Percentiles rank a stretch among this genome's conserved stretches.
Evolutionary conservation across 2,113 vertebrate genomes (phyloP).

Genomic region (Tenebrosternarchus preto): DNA sequence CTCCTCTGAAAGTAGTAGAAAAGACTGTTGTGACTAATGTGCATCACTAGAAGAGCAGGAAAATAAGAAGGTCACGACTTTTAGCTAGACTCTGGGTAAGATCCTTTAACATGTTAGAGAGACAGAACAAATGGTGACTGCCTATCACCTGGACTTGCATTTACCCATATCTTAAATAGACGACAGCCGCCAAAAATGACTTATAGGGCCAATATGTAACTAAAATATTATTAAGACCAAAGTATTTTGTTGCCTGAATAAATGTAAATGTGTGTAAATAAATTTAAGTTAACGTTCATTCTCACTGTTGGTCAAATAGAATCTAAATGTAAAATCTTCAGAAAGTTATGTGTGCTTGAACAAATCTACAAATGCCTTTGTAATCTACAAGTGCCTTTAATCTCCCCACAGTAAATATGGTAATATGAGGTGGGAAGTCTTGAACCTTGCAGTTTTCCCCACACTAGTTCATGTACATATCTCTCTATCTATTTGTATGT

Average conservation of each 20-base stretch:
- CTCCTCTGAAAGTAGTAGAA: background rate
- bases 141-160: slow-evolving; percentile 22
- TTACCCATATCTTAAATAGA: slow-evolving; percentile 44
- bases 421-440: background rate
- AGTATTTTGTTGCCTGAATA: slow-evolving; percentile 54
- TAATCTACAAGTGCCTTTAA: slow-evolving; percentile 57
- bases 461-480: slow-evolving; percentile 69
- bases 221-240: slow-evolving; percentile 44
- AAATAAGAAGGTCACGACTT: background rate
- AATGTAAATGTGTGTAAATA: slow-evolving; percentile 79
- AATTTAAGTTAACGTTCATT: slow-evolving; percentile 69
- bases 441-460: slow-evolving; percentile 28
- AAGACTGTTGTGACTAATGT: background rate
- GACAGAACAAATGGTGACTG: slow-evolving; percentile 14
- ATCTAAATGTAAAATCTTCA: slow-evolving; percentile 50
- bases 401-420: slow-evolving; percentile 8
- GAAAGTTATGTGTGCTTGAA: slow-evolving; percentile 48
- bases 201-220: slow-evolving; percentile 45
- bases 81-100: background rate
- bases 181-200: slow-evolving; percentile 4
- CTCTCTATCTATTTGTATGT: slow-evolving; percentile 70
- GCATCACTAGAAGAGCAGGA: background rate
- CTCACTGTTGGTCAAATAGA: slow-evolving; percentile 54
- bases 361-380: slow-evolving; percentile 58
- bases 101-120: slow-evolving; percentile 11